Conservation (phyloP, 2,797 vertebrate species). For the Sebastes oblongus region DNA sequence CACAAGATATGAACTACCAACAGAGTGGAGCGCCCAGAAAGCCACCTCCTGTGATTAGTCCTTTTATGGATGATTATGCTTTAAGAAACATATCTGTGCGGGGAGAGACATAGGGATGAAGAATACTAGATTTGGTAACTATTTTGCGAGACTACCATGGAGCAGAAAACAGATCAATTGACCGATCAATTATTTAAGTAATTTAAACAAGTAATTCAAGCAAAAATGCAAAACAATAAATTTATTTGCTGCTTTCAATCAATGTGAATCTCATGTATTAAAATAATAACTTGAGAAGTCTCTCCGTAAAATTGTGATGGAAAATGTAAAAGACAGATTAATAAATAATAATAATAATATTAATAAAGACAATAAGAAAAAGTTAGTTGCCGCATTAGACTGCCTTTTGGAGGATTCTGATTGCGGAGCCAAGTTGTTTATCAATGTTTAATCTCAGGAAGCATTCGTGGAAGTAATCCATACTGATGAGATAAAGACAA, state of each 20-base stretch:
- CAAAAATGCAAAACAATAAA: background rate
- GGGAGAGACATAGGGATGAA: background rate
- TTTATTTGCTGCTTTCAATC: background rate
- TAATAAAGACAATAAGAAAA: background rate
- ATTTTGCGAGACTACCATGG: background rate
- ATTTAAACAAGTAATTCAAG: background rate
- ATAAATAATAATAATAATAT: background rate
- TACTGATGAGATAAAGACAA: slow-evolving; percentile 23
- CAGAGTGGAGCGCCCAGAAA: background rate
- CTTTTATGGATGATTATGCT: background rate
- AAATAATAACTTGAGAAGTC: background rate
- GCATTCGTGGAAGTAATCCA: slow-evolving; percentile 18
- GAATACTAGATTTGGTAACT: background rate
- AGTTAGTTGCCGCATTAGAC: no score
- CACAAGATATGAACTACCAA: background rate
- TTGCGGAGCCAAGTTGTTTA: background rate
- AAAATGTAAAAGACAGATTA: background rate
- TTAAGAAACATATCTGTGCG: background rate
- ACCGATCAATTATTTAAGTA: background rate
- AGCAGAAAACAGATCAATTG: background rate
- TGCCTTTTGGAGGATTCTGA: background rate
- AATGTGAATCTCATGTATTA: background rate
- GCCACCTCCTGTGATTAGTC: background rate
- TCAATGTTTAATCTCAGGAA: background rate
- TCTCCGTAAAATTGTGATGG: background rate